phyloP scores from a whole-genome alignment of 2,797 vertebrate species.

The Acridotheres tristis region DNA sequence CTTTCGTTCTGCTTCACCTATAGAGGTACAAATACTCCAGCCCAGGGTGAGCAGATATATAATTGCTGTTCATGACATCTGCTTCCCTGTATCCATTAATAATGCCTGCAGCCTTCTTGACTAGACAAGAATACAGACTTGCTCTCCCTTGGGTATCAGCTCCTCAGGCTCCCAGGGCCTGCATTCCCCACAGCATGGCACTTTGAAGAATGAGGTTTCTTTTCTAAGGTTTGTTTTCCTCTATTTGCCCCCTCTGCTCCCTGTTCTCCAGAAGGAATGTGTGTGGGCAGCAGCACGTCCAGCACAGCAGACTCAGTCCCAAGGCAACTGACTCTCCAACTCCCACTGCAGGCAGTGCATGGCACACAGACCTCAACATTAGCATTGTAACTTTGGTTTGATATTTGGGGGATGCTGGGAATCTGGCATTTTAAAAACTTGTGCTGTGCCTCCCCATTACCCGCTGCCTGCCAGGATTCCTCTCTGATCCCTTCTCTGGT shows the following conservation, averaged over 20 bases:
- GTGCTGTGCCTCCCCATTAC: neutral
- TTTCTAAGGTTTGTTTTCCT: neutral
- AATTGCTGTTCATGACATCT: neutral
- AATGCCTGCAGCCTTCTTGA: neutral
- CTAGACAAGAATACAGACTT: neutral
- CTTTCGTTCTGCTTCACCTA: neutral
- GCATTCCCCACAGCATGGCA: neutral
- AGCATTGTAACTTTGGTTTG: neutral
- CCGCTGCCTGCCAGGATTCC: accelerated
- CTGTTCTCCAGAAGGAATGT: neutral
- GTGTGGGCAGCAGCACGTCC: neutral
- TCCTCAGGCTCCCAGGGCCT: neutral
- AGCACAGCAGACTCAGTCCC: neutral
- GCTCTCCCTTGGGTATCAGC: neutral
- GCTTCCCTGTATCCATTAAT: neutral
- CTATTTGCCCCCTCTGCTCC: neutral
- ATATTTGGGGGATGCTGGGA: neutral
- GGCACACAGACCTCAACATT: neutral
- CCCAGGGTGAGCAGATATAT: neutral
- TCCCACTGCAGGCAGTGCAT: neutral
- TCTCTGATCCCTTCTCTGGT: neutral
- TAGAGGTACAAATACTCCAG: neutral
- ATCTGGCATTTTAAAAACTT: neutral
- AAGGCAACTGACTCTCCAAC: neutral
- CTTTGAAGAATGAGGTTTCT: neutral